Percentiles rank a stretch among this genome's conserved stretches.
These are phyloP conservation scores for Thunnus thynnus DNA, from an alignment of 2,113 vertebrate genomes.

Conservation along the genomic window DNA sequence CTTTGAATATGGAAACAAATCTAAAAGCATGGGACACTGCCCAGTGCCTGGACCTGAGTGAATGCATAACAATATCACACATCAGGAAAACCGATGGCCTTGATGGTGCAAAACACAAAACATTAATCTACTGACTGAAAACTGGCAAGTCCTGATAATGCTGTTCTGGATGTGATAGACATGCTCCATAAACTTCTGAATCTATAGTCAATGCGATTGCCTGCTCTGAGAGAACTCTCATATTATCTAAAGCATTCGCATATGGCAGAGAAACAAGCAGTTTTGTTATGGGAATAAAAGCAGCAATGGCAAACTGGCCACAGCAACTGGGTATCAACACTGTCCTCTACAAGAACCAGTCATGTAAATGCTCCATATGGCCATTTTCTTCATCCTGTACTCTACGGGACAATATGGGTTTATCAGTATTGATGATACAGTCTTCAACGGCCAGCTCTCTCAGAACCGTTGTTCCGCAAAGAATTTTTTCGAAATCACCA, in stretches of 20 bases:
- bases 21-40: neutral
- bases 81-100: constrained; percentile 23
- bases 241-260: constrained; percentile 15
- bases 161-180: constrained; percentile 13
- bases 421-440: constrained; percentile 57
- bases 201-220: constrained; percentile 8
- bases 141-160: constrained; percentile 17
- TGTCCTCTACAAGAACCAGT: neutral
- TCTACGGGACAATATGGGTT: constrained; percentile 14
- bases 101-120: constrained; percentile 5
- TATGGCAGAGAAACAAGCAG: neutral
- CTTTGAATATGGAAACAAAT: neutral
- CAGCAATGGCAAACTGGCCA: constrained; percentile 7
- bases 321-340: neutral
- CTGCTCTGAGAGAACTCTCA: constrained; percentile 13
- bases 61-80: constrained; percentile 22
- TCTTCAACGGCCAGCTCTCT: constrained; percentile 17
- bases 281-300: neutral
- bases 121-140: constrained; percentile 38
- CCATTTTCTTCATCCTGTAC: neutral
- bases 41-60: neutral
- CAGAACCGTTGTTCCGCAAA: constrained; percentile 26
- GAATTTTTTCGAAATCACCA: constrained; percentile 51
- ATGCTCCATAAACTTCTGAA: constrained; percentile 25
- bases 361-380: constrained; percentile 21